phyloP scores from a whole-genome alignment of 2,113 vertebrate genomes.

The Rhinoderma darwinii region DNA sequence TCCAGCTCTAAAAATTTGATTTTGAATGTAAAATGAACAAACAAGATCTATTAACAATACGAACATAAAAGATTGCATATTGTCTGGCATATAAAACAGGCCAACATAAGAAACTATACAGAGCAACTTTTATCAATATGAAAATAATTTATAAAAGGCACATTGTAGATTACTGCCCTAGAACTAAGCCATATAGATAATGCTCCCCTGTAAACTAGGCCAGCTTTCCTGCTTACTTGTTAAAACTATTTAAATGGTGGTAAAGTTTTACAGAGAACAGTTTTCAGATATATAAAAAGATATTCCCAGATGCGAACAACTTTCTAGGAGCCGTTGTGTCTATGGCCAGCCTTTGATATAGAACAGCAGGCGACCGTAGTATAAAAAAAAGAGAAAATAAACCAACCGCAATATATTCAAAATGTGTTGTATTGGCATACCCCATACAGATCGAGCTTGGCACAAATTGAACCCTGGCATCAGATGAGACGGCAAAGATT shows the following conservation, averaged over 20 bases:
- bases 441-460: background rate
- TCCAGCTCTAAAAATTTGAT: background rate
- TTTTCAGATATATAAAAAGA: background rate
- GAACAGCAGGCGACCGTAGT: background rate
- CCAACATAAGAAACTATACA: background rate
- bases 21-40: background rate
- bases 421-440: background rate
- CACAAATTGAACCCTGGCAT: background rate
- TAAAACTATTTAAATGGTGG: background rate
- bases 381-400: background rate
- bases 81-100: slow-evolving; percentile 8
- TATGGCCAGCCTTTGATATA: background rate
- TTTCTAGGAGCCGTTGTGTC: background rate
- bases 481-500: background rate
- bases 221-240: background rate
- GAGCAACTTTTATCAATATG: background rate
- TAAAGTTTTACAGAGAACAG: background rate
- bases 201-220: background rate
- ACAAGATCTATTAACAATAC: background rate
- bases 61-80: slow-evolving; percentile 15
- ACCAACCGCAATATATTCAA: background rate
- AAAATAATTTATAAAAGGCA: slow-evolving; percentile 17
- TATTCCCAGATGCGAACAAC: no score
- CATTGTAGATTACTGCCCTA: background rate
- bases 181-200: no score